These are phyloP conservation scores for Ctenopoma multispine DNA, from an alignment of 2,797 vertebrate species.

Conservation along the genomic window DNA sequence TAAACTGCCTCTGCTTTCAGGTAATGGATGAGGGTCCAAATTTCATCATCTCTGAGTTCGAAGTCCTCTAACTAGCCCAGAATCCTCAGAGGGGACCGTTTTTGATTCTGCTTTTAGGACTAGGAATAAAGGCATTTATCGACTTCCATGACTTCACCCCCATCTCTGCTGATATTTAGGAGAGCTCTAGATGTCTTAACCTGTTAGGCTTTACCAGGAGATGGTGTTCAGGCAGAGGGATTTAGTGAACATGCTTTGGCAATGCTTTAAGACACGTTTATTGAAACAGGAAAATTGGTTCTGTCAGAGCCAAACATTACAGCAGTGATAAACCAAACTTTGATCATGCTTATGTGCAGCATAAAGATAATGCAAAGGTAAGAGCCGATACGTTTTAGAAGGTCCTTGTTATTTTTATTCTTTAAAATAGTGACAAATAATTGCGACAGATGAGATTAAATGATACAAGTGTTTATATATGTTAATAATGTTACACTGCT, in stretches of 20 bases:
- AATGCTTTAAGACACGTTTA: neutral
- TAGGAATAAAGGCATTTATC: neutral
- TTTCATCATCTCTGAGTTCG: neutral
- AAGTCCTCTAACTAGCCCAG: neutral
- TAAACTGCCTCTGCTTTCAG: conserved; percentile 11
- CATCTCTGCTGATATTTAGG: neutral
- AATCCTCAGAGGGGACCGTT: neutral
- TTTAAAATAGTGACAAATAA: no score
- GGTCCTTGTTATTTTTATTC: no score
- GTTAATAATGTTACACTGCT: no score
- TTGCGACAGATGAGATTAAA: no score
- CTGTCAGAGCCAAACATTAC: neutral
- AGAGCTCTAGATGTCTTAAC: neutral
- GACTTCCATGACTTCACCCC: neutral
- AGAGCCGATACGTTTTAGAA: neutral
- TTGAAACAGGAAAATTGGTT: neutral
- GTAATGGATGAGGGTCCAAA: neutral
- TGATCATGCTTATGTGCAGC: neutral
- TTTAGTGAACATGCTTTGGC: neutral
- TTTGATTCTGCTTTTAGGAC: neutral
- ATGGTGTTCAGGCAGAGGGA: neutral
- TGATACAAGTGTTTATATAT: no score
- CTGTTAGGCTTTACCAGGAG: neutral
- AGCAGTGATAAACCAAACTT: conserved; percentile 1
- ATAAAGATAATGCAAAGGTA: conserved; percentile 17